phyloP scores from a whole-genome alignment of 1,140 invertebrate species.

The Aphidius gifuensis region DNA sequence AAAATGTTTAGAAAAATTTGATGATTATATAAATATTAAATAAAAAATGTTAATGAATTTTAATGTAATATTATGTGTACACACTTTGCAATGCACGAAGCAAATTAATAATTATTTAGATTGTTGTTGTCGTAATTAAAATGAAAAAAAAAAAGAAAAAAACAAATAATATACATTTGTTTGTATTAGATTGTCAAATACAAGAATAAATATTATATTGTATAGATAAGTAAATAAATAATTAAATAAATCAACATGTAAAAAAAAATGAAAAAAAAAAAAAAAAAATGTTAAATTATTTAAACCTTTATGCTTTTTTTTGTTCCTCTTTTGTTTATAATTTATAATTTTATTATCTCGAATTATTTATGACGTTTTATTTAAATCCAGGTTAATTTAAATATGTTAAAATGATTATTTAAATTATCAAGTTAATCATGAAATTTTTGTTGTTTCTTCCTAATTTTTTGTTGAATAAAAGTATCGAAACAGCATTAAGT shows the following conservation, averaged over 20 bases:
- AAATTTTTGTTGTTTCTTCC: slow-evolving; percentile 20
- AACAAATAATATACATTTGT: slow-evolving; percentile 14
- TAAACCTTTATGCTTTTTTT: background rate
- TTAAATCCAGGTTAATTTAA: background rate
- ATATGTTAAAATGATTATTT: slow-evolving; percentile 11
- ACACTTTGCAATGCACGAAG: no score
- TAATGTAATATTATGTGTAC: no score
- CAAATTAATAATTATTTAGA: slow-evolving; percentile 12
- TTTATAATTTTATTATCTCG: background rate
- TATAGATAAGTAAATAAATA: background rate
- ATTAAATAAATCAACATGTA: no score
- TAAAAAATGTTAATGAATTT: no score
- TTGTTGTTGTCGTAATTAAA: slow-evolving; percentile 1
- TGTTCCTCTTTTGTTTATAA: slow-evolving; percentile 3
- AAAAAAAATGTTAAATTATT: background rate
- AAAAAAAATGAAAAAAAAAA: no score
- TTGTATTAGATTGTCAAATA: slow-evolving; percentile 33
- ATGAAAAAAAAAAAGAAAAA: no score
- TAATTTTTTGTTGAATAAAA: background rate
- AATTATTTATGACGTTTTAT: background rate
- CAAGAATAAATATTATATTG: slow-evolving; percentile 23
- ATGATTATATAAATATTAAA: no score
- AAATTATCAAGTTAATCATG: background rate
- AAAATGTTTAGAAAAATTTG: no score
- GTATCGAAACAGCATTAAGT: background rate